phyloP scores from a whole-genome alignment of 92 coral and sea anemone genomes.

The Epizoanthus ramosus region DNA sequence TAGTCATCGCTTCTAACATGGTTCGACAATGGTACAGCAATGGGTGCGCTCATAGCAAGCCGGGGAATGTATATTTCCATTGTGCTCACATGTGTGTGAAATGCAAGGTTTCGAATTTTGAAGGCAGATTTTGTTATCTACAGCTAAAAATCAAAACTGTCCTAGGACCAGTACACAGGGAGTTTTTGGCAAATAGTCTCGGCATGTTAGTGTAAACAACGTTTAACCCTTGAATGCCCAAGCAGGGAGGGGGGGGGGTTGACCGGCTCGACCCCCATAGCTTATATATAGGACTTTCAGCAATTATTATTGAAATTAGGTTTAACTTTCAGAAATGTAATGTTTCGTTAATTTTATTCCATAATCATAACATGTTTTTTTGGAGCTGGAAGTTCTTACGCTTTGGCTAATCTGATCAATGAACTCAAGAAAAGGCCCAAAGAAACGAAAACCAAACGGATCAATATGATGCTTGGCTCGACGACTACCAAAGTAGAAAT shows the following conservation, averaged over 20 bases:
- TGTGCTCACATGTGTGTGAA: conserved; percentile 20
- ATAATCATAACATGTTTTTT: too few relatives aligned
- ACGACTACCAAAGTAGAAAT: conserved; percentile 47
- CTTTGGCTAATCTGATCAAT: conserved; percentile 47
- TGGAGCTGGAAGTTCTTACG: conserved; percentile 65
- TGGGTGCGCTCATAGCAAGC: conserved; percentile 10
- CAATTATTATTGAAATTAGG: too few relatives aligned
- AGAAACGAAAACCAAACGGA: conserved; percentile 33
- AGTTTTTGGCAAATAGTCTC: too few relatives aligned
- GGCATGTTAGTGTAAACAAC: too few relatives aligned
- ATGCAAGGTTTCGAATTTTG: not conserved
- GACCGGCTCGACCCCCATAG: too few relatives aligned
- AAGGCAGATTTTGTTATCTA: not conserved
- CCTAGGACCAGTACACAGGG: too few relatives aligned
- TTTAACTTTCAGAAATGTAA: too few relatives aligned
- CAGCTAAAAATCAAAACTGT: too few relatives aligned
- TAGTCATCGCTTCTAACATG: conserved; percentile 35
- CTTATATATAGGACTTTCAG: too few relatives aligned
- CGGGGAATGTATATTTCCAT: conserved; percentile 26
- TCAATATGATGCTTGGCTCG: conserved; percentile 56
- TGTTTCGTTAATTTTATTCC: too few relatives aligned
- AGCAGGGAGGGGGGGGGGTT: too few relatives aligned
- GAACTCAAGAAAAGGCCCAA: not conserved
- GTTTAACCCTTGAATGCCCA: too few relatives aligned
- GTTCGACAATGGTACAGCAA: not conserved